These are phyloP conservation scores for Ianthella basta DNA, from an alignment of 37 sponge, comb jelly and placozoan genomes.

Conservation along the genomic window DNA sequence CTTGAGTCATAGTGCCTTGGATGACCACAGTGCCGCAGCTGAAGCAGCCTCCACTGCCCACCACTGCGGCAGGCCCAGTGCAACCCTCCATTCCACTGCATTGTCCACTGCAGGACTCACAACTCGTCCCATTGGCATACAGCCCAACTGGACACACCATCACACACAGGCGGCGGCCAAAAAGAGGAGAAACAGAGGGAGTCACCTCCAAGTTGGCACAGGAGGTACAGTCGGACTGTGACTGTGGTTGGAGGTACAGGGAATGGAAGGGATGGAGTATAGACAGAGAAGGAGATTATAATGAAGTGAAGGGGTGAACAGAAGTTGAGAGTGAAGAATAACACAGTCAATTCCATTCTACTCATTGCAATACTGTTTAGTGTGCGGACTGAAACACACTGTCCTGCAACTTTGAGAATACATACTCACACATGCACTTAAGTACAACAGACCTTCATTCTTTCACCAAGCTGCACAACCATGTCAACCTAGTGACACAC, in stretches of 20 bases:
- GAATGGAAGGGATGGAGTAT: neutral
- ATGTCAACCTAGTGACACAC: neutral
- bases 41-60: slow-evolving; percentile 57
- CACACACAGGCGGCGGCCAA: slow-evolving; percentile 37
- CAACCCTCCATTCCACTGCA: slow-evolving; percentile 61
- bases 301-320: neutral
- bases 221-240: neutral
- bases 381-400: neutral
- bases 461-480: too few relatives aligned
- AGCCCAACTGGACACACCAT: slow-evolving; percentile 45
- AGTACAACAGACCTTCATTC: too few relatives aligned
- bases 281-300: neutral
- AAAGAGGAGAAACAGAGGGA: too few relatives aligned
- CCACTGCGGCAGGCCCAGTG: slow-evolving; percentile 61
- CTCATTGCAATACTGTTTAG: too few relatives aligned
- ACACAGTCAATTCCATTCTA: too few relatives aligned
- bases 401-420: neutral
- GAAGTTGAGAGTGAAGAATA: neutral
- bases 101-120: slow-evolving; percentile 47
- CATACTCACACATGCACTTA: too few relatives aligned
- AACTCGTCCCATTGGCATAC: slow-evolving; percentile 20
- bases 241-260: neutral
- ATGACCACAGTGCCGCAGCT: slow-evolving; percentile 43
- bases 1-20: neutral
- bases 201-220: neutral